A percentile compares a stretch with the other conserved stretches of the same genome.
phyloP scores from a whole-genome alignment of 2,797 vertebrate genomes.

The Crenuchus spilurus region DNA sequence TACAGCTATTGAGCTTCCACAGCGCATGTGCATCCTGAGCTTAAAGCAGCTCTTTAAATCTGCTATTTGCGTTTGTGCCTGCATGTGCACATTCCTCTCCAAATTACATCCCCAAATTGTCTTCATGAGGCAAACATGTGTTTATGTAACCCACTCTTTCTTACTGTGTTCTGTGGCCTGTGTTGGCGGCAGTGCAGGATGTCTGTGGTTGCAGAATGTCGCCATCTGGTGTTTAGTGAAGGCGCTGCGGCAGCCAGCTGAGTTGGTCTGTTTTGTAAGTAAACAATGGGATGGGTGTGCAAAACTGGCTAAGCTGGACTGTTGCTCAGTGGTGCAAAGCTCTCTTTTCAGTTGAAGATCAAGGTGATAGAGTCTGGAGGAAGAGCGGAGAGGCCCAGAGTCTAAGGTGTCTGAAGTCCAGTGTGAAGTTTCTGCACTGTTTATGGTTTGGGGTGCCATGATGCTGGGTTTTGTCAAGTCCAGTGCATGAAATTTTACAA shows the following conservation, averaged over 20 bases:
- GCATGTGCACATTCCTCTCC: slow-evolving; percentile 62
- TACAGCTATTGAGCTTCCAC: not conserved
- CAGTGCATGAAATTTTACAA: too few species aligned
- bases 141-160: slow-evolving; percentile 62
- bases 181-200: slow-evolving; percentile 1
- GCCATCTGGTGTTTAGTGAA: slow-evolving; percentile 67
- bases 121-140: slow-evolving; percentile 69
- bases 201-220: slow-evolving; percentile 58
- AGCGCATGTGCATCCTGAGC: not conserved
- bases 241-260: slow-evolving; percentile 50
- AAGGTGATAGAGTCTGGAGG: too few species aligned
- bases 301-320: slow-evolving; percentile 2
- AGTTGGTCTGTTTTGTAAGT: too few species aligned
- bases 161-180: slow-evolving; percentile 35
- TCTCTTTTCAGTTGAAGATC: too few species aligned
- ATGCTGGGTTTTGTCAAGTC: too few species aligned
- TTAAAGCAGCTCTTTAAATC: slow-evolving; percentile 19
- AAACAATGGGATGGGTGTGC: slow-evolving; percentile 69
- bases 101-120: slow-evolving; percentile 65
- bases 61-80: slow-evolving; percentile 53
- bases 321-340: too few species aligned
- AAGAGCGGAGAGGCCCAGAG: too few species aligned
- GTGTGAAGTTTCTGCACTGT: too few species aligned
- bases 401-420: too few species aligned
- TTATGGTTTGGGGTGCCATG: slow-evolving; percentile 2